Percentiles rank a stretch among this genome's conserved stretches.
Evolutionary conservation across 2,113 vertebrate species (phyloP).

Genomic region (Terrapene triunguis): DNA sequence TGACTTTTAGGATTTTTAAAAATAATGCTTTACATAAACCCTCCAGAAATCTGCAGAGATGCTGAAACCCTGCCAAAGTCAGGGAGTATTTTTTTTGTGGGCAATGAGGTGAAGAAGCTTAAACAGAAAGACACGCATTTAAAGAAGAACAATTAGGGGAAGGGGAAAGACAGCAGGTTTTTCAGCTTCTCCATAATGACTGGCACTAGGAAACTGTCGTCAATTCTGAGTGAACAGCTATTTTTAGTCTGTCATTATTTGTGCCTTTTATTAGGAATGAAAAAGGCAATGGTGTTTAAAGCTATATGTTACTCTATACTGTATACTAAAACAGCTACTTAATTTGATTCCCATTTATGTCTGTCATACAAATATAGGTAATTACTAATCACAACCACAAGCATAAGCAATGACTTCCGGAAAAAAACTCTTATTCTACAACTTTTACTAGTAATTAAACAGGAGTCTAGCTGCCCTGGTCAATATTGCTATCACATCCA

Average conservation of each 20-base stretch:
- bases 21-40: slow-evolving; percentile 69
- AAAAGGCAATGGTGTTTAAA: slow-evolving; percentile 77
- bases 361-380: slow-evolving; percentile 75
- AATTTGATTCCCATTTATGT: slow-evolving; percentile 74
- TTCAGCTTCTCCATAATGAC: slow-evolving; percentile 76
- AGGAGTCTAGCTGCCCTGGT: background rate
- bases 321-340: slow-evolving; percentile 72
- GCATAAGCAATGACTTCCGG: slow-evolving; percentile 56
- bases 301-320: slow-evolving; percentile 68
- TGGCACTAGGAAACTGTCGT: slow-evolving; percentile 80
- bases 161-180: slow-evolving; percentile 60
- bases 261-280: slow-evolving; percentile 77
- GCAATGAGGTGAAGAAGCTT: slow-evolving; percentile 72
- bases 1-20: slow-evolving; percentile 79
- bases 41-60: slow-evolving; percentile 56
- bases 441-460: slow-evolving; percentile 55
- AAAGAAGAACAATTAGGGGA: slow-evolving; percentile 41
- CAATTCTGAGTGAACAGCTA: slow-evolving; percentile 82
- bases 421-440: slow-evolving; percentile 12
- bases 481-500: slow-evolving; percentile 11
- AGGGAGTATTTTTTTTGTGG: slow-evolving; percentile 59
- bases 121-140: slow-evolving; percentile 59
- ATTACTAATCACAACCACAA: slow-evolving; percentile 70
- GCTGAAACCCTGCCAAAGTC: slow-evolving; percentile 53
- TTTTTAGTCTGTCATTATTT: slow-evolving; percentile 83